Percentiles rank a stretch among this genome's conserved stretches.
These are phyloP conservation scores for Hirtodrosophila duncani DNA, from an alignment of 2,888 invertebrate species.

Conservation along the genomic window DNA sequence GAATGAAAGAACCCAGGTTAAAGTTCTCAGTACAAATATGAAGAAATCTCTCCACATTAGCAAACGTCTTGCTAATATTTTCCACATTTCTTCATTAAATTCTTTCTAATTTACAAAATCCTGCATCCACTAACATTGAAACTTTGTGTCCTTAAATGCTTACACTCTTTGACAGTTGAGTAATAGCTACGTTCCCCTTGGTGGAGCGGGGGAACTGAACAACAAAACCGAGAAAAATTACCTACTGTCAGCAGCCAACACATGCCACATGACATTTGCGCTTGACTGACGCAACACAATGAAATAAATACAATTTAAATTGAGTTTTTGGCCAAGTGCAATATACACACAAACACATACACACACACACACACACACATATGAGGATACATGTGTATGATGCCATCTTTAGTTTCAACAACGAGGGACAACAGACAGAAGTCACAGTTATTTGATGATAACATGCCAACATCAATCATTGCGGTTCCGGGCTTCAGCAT, in stretches of 20 bases:
- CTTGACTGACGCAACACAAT: conserved; percentile 42
- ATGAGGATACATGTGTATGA: conserved; percentile 1
- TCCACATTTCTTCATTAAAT: no score
- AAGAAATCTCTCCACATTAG: no score
- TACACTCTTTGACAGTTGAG: not conserved
- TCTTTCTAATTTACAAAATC: no score
- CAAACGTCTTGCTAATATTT: no score
- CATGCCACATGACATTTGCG: conserved; percentile 36
- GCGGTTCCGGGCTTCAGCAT: conserved; percentile 43
- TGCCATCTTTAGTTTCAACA: not conserved
- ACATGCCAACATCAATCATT: conserved; percentile 67
- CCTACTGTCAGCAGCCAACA: conserved; percentile 43
- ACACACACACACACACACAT: conserved; percentile 13
- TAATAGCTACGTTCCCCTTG: conserved; percentile 24
- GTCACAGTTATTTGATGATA: conserved; percentile 66
- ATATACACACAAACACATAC: conserved; percentile 2
- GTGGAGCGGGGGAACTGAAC: no score
- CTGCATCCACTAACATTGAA: no score
- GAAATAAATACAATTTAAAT: conserved; percentile 62
- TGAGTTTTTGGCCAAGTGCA: conserved; percentile 57
- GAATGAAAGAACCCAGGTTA: no score
- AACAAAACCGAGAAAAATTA: conserved; percentile 41
- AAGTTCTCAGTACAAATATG: no score
- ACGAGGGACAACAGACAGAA: conserved; percentile 26
- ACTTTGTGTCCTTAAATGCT: no score